phyloP scores from a whole-genome alignment of 2,888 invertebrate species.

The Apantesis nais region DNA sequence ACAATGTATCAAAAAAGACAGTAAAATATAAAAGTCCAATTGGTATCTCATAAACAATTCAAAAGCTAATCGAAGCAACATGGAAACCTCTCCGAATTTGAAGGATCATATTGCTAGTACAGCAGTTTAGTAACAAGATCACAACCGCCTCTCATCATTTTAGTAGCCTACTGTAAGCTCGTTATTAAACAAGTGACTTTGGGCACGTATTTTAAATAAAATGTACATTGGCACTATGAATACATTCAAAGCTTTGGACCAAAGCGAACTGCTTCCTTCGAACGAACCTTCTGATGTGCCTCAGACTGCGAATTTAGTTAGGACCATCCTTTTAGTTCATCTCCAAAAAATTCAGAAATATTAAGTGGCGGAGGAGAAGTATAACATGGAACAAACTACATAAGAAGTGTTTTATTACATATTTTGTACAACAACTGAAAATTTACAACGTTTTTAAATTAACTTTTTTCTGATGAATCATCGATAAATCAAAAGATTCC shows the following conservation, averaged over 20 bases:
- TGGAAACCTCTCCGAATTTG: conserved; percentile 54
- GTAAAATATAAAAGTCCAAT: background rate
- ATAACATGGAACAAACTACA: background rate
- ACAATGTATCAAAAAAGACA: background rate
- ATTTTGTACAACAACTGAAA: too few species aligned
- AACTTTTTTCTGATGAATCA: background rate
- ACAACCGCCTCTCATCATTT: conserved; percentile 69
- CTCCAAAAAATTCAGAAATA: background rate
- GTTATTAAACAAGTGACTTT: conserved; percentile 54
- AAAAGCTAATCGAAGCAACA: conserved; percentile 51
- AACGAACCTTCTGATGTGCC: background rate
- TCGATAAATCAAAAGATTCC: background rate
- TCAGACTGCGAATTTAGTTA: background rate
- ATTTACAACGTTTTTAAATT: background rate
- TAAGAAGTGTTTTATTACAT: background rate
- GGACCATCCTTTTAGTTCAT: background rate
- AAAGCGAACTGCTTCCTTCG: conserved; percentile 11
- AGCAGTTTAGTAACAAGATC: conserved; percentile 61
- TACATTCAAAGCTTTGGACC: conserved; percentile 35
- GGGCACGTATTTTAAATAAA: conserved; percentile 50
- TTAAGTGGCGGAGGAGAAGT: background rate
- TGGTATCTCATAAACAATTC: conserved; percentile 48
- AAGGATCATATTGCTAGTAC: conserved; percentile 62
- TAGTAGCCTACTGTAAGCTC: conserved; percentile 70
- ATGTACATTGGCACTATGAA: conserved; percentile 56